Base-by-base conservation (phyloP, 2,797 vertebrate species). In the Sciurus carolinensis region DNA sequence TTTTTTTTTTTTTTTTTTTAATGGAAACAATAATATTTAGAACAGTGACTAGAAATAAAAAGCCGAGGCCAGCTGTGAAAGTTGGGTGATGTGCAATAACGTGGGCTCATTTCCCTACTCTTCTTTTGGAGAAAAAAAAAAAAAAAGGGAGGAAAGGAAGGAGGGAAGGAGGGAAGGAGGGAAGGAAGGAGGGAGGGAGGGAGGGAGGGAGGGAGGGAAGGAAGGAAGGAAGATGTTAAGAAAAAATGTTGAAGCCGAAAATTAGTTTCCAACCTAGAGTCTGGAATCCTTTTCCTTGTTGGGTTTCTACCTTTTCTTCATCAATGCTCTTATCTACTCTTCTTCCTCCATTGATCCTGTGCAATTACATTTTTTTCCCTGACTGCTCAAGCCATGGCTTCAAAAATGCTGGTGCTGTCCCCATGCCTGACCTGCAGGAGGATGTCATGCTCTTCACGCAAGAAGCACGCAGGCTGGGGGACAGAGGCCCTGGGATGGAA, bases 21-120 rank as follows among this genome's bases (percentile, higher is more conserved):
- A 62, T 26, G 59, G 59, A 62, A 59, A 67, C 66, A 59, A 50
- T 1, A 10, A 10, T 10, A 64, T 76, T 91, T 64, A 52, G 66
- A n/a, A 89, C 59, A 83, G 52, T n/a, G 64, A 80, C 44, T 24
- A 66, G 42, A 91, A 83, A 86, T 18, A 71, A 73, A 69, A 85
- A 28, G 77, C 26, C 44, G 18, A 50, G 64, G 64, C 75, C 22
- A 89, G 33, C 1, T 54, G 30, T 47, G 30, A 39, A 85, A 52
- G 85, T 50, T 59, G 59, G 33, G n/a, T 36, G 33, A 62, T 28
- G 30, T 57, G 71, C 12, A 33, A 54, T 50, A 39, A 28, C 5
- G 33, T 80, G 64, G 36, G 24, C 39, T 89, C 42, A n/a, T 24
- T 5, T 69, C 24, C 73, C 11, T 47, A 7, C 15, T 30, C 28